Evolutionary conservation across 2,888 invertebrate species (phyloP).

Genomic region (Toxonevra muliebris): DNA sequence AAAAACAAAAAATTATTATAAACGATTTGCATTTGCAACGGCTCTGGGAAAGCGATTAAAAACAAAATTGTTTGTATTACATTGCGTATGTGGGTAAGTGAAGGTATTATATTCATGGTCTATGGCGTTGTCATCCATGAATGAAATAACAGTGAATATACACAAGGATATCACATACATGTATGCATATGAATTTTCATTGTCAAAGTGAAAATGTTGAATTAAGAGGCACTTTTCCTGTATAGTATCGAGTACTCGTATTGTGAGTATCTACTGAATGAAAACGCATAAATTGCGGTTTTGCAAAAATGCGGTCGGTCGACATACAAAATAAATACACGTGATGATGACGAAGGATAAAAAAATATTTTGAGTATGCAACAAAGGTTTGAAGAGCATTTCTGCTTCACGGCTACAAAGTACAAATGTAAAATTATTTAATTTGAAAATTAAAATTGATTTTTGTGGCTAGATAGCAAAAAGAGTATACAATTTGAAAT

Average conservation of each 20-base stretch:
- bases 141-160: neutral
- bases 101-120: neutral
- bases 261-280: constrained; percentile 5
- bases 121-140: neutral
- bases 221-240: too few relatives aligned
- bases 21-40: constrained; percentile 15
- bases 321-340: neutral
- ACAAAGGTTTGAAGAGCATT: neutral
- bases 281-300: constrained; percentile 24
- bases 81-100: neutral
- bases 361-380: neutral
- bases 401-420: neutral
- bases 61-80: neutral
- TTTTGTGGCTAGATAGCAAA: constrained; percentile 3
- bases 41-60: constrained; percentile 11
- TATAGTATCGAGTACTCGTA: too few relatives aligned
- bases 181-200: too few relatives aligned
- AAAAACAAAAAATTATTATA: too few relatives aligned
- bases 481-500: too few relatives aligned
- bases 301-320: constrained; percentile 21
- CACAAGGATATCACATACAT: neutral
- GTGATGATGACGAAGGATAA: neutral
- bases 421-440: constrained; percentile 12
- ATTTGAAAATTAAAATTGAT: constrained; percentile 16
- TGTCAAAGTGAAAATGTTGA: too few relatives aligned